Evolutionary conservation across 2,113 vertebrate species (phyloP).

Genomic region (Pachyramphus minor): DNA sequence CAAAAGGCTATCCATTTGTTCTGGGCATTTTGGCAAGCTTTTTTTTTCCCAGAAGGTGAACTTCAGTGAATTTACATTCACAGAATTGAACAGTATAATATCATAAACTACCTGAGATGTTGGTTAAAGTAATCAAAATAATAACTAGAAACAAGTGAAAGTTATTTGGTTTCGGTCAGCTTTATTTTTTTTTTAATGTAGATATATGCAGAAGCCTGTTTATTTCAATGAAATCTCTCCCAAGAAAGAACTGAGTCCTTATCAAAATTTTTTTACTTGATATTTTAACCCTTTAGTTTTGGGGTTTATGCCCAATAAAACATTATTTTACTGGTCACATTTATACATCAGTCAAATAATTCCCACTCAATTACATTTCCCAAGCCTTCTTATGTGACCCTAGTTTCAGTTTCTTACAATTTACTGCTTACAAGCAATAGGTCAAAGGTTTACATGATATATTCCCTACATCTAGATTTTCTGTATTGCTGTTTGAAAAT

Average conservation of each 20-base stretch:
- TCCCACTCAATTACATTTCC: constrained; percentile 12
- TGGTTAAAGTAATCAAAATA: not conserved
- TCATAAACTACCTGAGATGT: not conserved
- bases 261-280: not conserved
- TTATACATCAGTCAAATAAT: not conserved
- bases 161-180: not conserved
- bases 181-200: not conserved
- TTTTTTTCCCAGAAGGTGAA: not conserved
- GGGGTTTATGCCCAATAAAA: not conserved
- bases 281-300: not conserved
- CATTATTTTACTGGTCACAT: not conserved
- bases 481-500: constrained; percentile 41
- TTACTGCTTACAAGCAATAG: constrained; percentile 33
- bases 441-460: constrained; percentile 35
- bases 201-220: not conserved
- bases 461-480: constrained; percentile 19
- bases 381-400: not conserved
- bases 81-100: not conserved
- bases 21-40: not conserved
- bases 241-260: not conserved
- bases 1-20: not conserved
- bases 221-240: not conserved
- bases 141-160: not conserved
- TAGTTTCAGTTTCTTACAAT: constrained; percentile 22
- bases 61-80: not conserved